Conservation (phyloP, 2,113 vertebrate species). For the Aptenodytes patagonicus region DNA sequence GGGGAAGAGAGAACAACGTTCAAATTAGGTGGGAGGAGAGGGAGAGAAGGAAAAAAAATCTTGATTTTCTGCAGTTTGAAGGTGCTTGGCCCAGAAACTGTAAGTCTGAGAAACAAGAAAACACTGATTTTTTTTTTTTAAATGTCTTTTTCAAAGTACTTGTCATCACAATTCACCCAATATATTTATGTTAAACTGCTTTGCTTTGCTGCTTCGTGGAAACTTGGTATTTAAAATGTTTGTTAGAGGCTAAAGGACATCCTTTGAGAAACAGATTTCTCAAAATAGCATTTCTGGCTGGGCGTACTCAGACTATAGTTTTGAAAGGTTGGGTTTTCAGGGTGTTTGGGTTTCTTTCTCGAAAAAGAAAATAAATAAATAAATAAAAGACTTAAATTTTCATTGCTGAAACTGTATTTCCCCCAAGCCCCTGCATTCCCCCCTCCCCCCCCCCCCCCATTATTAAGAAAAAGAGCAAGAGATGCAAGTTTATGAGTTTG, state of each 20-base stretch:
- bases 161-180: not conserved
- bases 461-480: not conserved
- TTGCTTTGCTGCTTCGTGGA: not conserved
- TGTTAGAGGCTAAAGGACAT: not conserved
- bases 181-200: not conserved
- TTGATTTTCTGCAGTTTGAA: not conserved
- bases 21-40: not conserved
- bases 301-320: not conserved
- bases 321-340: not conserved
- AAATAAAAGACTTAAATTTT: not conserved
- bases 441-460: not conserved
- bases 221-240: not conserved
- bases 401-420: not conserved
- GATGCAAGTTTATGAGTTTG: not conserved
- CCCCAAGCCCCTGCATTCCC: not conserved
- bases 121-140: not conserved
- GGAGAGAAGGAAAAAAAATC: not conserved
- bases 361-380: not conserved
- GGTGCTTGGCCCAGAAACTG: not conserved
- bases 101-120: not conserved
- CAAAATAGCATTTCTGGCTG: not conserved
- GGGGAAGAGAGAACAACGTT: not conserved
- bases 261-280: not conserved
- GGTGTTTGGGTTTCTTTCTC: not conserved
- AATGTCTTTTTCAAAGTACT: not conserved